Evolutionary conservation across 1,140 invertebrate genomes (phyloP).

Genomic region (Sycophaga agraensis): DNA sequence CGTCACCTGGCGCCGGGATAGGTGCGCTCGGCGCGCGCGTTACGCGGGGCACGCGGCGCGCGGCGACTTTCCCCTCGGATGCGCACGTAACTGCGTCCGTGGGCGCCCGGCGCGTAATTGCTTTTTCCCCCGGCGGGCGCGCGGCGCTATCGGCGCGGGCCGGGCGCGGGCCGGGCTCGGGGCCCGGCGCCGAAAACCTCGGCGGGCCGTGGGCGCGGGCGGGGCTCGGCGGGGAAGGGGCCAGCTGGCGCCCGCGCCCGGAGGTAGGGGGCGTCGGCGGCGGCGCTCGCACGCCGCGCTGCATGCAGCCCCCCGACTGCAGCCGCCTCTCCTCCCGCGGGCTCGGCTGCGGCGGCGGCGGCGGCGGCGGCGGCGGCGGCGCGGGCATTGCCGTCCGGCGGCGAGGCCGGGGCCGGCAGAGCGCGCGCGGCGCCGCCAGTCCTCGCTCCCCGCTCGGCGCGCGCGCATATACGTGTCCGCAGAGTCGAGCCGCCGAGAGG

Average conservation of each 20-base stretch:
- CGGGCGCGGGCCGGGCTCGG: background rate
- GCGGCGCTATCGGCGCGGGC: background rate
- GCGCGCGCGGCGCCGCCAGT: slow-evolving; percentile 34
- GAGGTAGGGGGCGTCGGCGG: slow-evolving; percentile 29
- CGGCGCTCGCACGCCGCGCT: slow-evolving; percentile 41
- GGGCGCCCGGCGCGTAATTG: no score
- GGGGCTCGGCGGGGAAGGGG: slow-evolving; percentile 33
- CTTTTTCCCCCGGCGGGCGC: no score
- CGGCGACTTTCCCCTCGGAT: no score
- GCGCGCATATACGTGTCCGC: background rate
- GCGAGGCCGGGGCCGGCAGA: slow-evolving; percentile 9
- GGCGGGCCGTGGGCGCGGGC: background rate
- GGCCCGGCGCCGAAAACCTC: background rate
- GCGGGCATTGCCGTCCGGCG: slow-evolving; percentile 29
- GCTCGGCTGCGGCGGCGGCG: slow-evolving; percentile 11
- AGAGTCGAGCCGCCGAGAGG: slow-evolving; percentile 1
- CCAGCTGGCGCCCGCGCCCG: no score
- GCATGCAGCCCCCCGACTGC: slow-evolving; percentile 44
- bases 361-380: slow-evolving; percentile 3
- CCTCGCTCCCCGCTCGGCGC: slow-evolving; percentile 39
- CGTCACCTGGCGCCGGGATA: no score
- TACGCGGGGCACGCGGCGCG: no score
- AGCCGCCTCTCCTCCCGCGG: slow-evolving; percentile 50
- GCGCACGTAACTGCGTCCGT: no score
- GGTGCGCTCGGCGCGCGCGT: no score